Conservation (phyloP, 1,140 invertebrate species). For the Papilio polyxenes region DNA sequence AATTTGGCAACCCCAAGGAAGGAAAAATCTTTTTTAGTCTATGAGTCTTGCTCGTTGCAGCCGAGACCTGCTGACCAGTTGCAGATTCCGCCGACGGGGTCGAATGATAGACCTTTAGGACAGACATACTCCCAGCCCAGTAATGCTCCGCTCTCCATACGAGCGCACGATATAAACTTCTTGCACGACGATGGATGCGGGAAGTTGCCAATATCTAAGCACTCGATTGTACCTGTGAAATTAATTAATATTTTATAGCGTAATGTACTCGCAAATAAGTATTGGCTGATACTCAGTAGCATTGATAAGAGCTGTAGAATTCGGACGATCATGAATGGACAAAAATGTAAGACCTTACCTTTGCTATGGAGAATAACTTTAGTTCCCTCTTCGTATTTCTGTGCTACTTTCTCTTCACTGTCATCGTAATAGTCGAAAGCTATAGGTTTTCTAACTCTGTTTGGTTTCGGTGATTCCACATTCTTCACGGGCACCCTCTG, state of each 20-base stretch:
- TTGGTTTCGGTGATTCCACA: slow-evolving; percentile 43
- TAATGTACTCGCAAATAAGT: too few species aligned
- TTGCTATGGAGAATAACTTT: slow-evolving; percentile 82
- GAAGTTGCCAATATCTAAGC: slow-evolving; percentile 93
- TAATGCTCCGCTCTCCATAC: slow-evolving; percentile 87
- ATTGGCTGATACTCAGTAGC: too few species aligned
- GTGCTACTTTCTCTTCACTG: slow-evolving; percentile 80
- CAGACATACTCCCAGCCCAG: slow-evolving; percentile 93
- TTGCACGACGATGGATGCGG: slow-evolving; percentile 92
- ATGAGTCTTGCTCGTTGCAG: slow-evolving; percentile 82
- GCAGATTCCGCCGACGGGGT: slow-evolving; percentile 93
- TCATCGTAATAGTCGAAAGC: slow-evolving; percentile 87
- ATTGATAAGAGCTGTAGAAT: too few species aligned
- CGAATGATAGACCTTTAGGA: slow-evolving; percentile 90
- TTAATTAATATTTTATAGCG: slow-evolving; percentile 9
- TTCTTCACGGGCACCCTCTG: slow-evolving; percentile 30
- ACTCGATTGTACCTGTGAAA: slow-evolving; percentile 85
- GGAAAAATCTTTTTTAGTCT: background rate
- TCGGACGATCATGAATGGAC: too few species aligned
- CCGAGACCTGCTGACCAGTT: slow-evolving; percentile 91
- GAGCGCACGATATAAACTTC: slow-evolving; percentile 93
- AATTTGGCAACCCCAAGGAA: background rate
- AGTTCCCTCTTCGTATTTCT: slow-evolving; percentile 80
- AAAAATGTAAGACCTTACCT: slow-evolving; percentile 57
- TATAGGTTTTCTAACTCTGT: slow-evolving; percentile 69